Base-by-base conservation (phyloP, 2,113 vertebrate genomes). In the Notothenia rossii region DNA sequence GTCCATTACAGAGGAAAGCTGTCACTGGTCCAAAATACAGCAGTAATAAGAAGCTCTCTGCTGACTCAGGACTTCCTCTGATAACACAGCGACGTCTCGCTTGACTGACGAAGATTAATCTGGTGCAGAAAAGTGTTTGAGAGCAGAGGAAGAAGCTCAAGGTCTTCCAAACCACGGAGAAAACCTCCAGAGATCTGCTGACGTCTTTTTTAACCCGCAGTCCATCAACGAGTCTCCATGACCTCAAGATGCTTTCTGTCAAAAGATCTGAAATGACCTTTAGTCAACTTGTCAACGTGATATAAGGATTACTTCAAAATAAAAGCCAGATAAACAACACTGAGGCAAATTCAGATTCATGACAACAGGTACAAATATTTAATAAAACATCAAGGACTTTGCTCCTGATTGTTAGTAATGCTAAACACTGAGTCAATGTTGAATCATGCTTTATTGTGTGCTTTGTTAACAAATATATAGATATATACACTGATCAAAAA, bases 1-100 rank as follows among this genome's bases (percentile, higher is more conserved):
- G 13, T 72, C 63, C 15, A 48, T 49, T 56, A 59, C 15, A 61
- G 75, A 62, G 10, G 14, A 58, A 54, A 6, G 43, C 43, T 17
- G 63, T 46, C 3, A 7, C 11, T 17, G 15, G 1, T 50, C 53
- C 71, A 70, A 65, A 65, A 40, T 58, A n/a, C 18, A 10, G 18
- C 50, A 80, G 48, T 71, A 71, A 51, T 7, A 36, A 66, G 67
- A 22, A 17, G 36, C 64, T 59, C 70, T 72, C 58, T 11, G 70
- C 70, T 68, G 70, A 81, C 74, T 81, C 84, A 69, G 77, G 65
- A 25, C 48, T 76, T n/a, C 36, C 29, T 67, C 10, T 50, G 70
- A 81, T 83, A 55, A 56, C 63, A 50, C 17, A 43, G 48, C 15
- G 6, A 73, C 22, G 69, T 58, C 40, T 61, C 13, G 36, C 20